Conservation (phyloP, 2,888 invertebrate genomes). For the Isotomurus palustris region DNA sequence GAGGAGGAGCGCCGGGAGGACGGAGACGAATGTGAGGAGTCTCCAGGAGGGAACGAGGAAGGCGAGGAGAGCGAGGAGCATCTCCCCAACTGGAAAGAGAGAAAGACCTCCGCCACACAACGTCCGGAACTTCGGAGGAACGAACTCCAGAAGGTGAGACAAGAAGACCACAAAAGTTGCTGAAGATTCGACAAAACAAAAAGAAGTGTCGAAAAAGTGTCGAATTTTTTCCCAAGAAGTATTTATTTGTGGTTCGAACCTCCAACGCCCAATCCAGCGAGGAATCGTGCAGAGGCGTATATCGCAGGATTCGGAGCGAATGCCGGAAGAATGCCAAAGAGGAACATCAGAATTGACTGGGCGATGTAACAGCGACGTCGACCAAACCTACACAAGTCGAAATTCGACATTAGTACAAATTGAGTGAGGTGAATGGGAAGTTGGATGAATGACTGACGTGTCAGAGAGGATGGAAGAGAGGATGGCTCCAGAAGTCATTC, state of each 20-base stretch:
- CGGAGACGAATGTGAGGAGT: slow-evolving; percentile 23
- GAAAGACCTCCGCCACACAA: slow-evolving; percentile 29
- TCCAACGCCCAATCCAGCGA: slow-evolving; percentile 37
- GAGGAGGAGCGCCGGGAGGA: slow-evolving; percentile 16
- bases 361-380: slow-evolving; percentile 26
- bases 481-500: slow-evolving; percentile 36
- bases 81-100: slow-evolving; percentile 30
- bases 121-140: slow-evolving; percentile 32
- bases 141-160: slow-evolving; percentile 38
- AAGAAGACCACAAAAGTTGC: slow-evolving; percentile 29
- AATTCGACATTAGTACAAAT: background rate
- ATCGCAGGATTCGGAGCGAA: slow-evolving; percentile 29
- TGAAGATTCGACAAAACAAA: background rate
- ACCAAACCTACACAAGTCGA: slow-evolving; percentile 21
- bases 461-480: slow-evolving; percentile 31
- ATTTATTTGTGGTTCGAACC: slow-evolving; percentile 12
- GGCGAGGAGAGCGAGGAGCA: slow-evolving; percentile 24
- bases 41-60: slow-evolving; percentile 30
- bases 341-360: slow-evolving; percentile 28
- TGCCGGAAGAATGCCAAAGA: slow-evolving; percentile 29
- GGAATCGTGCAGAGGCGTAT: slow-evolving; percentile 23
- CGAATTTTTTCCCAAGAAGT: background rate
- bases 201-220: background rate
- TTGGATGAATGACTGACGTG: slow-evolving; percentile 11
- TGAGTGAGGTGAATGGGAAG: background rate